Evolutionary conservation across 2,888 invertebrate species (phyloP), one percentile per base, ranked within the genome.

Genomic region (Mimas tiliae): DNA sequence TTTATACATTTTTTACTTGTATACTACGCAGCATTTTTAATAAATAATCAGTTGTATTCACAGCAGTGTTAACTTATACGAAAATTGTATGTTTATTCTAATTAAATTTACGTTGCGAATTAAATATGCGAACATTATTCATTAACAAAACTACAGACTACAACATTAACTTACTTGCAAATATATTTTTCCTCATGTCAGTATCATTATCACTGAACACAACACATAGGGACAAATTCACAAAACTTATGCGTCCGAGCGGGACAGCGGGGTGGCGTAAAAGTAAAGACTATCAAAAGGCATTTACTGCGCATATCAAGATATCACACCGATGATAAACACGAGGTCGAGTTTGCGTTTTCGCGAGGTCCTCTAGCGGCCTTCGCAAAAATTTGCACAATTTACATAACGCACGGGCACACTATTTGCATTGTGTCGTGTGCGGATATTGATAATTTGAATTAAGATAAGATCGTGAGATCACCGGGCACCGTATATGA

Each of bases 371-470:
- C 85, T 72, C 47, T 38, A 66, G 69, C 79, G 86, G 81, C 91
- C 92, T 92, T 90, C 87, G 84, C 79, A 82, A 88, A 88, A 90
- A 91, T 92, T 92, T 87, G 87, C 91, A 82, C 83, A 82, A 88
- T 89, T 89, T 89, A 88, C 89, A 91, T 89, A 88, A 85, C 79
- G 79, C 81, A 81, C 81, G 79, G 70, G 76, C 75, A 79, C 80
- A 81, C 79, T 84, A 82, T 86, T 79, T 80, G 67, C 65, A 63
- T 65, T 68, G 62, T 67, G 58, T 65, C 55, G 71, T 71, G 76
- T 75, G 70, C 78, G 82, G 79, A 83, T 84, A 86, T 84, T 81
- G 82, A 83, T 85, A 81, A 80, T 70, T 72, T 73, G 72, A 72
- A 68, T 74, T 66, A 70, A 78, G 85, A 86, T 87, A 87, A 84